Conservation (phyloP, 1,140 invertebrate species). For the Helicoverpa armigera region DNA sequence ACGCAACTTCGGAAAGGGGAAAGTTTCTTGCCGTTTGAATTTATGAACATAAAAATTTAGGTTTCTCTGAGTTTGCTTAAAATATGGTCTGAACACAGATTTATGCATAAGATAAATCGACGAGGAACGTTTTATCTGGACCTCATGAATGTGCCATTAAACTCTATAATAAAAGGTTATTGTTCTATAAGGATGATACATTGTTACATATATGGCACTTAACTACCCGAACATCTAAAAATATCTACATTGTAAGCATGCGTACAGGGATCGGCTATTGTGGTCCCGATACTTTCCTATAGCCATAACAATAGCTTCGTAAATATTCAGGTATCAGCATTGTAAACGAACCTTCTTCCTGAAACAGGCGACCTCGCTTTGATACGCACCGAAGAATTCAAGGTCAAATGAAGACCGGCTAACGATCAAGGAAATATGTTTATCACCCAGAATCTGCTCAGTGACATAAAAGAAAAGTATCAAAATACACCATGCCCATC, state of each 20-base stretch:
- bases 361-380: not conserved
- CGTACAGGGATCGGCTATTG: not conserved
- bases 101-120: not conserved
- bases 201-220: not conserved
- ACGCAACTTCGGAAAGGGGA: constrained; percentile 48
- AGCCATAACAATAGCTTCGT: not conserved
- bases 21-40: constrained; percentile 52
- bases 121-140: not conserved
- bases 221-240: not conserved
- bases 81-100: constrained; percentile 18
- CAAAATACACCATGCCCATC: not conserved
- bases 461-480: constrained; percentile 3
- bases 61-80: constrained; percentile 23
- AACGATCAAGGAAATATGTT: constrained; percentile 10
- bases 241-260: not conserved
- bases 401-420: constrained; percentile 8
- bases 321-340: constrained; percentile 27
- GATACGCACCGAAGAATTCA: constrained; percentile 15
- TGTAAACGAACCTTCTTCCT: constrained; percentile 14
- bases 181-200: not conserved
- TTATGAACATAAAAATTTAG: constrained; percentile 48
- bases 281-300: not conserved
- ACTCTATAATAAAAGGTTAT: not conserved
- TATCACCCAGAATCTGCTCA: not conserved
- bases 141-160: not conserved